Conservation (phyloP, 2,888 invertebrate species). For the Leptothorax acervorum region DNA sequence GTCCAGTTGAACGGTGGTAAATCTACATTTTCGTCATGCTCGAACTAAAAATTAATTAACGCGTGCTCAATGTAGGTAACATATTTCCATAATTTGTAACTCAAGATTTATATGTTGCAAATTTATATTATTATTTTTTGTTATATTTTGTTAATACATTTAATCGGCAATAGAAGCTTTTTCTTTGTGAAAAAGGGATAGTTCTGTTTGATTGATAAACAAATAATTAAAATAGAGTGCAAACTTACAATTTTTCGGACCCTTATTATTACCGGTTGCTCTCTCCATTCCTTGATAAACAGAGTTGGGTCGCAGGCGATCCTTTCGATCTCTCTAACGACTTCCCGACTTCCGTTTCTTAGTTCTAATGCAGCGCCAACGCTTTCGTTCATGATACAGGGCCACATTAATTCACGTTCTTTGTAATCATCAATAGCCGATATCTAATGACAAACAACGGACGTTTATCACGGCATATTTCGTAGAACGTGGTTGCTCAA, state of each 20-base stretch:
- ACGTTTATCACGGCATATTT: neutral
- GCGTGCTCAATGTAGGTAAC: neutral
- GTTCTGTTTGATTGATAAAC: neutral
- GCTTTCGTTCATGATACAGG: constrained; percentile 85
- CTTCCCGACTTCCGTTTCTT: constrained; percentile 80
- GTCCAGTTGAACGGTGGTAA: constrained; percentile 81
- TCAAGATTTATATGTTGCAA: neutral
- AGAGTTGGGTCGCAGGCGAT: constrained; percentile 85
- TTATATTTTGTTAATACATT: neutral
- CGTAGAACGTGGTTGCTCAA: no score
- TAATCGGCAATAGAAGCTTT: neutral
- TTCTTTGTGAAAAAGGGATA: neutral
- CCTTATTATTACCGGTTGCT: constrained; percentile 75
- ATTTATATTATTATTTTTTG: neutral
- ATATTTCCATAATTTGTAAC: neutral
- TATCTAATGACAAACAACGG: constrained; percentile 70
- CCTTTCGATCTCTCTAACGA: constrained; percentile 86
- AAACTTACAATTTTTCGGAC: constrained; percentile 75
- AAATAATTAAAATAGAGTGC: neutral
- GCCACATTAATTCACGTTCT: constrained; percentile 86
- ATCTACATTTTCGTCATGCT: constrained; percentile 59
- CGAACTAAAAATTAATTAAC: constrained; percentile 74
- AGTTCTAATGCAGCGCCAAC: constrained; percentile 83
- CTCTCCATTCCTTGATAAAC: constrained; percentile 86
- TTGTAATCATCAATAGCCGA: constrained; percentile 85